Conservation (phyloP, 1,140 invertebrate species). For the Tigriopus japonicus region DNA sequence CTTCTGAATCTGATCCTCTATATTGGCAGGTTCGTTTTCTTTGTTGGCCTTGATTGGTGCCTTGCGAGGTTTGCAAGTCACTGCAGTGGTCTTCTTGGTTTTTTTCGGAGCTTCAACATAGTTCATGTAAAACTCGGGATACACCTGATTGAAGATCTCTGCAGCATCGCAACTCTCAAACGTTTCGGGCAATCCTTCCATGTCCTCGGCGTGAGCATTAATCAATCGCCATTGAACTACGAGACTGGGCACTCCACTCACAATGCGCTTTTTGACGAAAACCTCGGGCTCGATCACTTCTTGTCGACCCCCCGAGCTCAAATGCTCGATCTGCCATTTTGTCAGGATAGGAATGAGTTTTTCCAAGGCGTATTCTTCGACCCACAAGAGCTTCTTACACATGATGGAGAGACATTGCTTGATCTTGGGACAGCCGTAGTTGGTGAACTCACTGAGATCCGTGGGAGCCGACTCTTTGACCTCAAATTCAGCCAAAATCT, state of each 20-base stretch:
- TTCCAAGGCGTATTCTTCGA: constrained; percentile 48
- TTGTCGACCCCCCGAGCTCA: too few species aligned
- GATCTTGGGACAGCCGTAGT: constrained; percentile 27
- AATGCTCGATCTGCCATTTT: constrained; percentile 38
- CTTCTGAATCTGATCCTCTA: background rate
- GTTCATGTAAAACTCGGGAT: background rate
- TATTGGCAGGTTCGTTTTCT: background rate
- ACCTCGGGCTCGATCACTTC: too few species aligned
- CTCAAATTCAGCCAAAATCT: constrained; percentile 53
- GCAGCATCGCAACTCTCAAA: background rate
- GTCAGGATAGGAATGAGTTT: constrained; percentile 56
- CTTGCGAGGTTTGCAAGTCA: background rate
- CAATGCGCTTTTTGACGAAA: constrained; percentile 34
- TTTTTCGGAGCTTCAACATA: background rate
- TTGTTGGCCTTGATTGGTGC: background rate
- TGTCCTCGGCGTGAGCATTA: constrained; percentile 18
- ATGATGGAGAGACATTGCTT: constrained; percentile 27
- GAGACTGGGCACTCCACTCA: constrained; percentile 41
- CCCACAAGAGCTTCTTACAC: constrained; percentile 43
- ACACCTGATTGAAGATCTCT: background rate
- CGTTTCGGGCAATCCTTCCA: background rate
- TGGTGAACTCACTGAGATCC: constrained; percentile 17
- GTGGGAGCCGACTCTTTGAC: constrained; percentile 30
- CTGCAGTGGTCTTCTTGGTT: background rate
- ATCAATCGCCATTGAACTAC: constrained; percentile 37